phyloP scores from a whole-genome alignment of 2,888 invertebrate species.

The Chrysina gloriosa region DNA sequence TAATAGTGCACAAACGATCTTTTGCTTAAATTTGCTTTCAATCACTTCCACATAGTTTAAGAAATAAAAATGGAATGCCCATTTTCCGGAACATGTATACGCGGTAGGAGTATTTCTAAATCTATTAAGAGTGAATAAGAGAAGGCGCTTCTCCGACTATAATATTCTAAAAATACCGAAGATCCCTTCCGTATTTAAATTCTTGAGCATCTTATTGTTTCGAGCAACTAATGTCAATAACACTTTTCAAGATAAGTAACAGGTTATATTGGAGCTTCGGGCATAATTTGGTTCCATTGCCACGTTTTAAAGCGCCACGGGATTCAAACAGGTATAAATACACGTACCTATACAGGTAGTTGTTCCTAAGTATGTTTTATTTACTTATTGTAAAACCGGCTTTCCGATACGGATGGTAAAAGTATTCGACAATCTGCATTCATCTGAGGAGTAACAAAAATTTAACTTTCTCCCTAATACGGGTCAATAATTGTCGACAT shows the following conservation, averaged over 20 bases:
- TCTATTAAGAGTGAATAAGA: background rate
- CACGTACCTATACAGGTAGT: slow-evolving; percentile 47
- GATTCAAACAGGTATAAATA: slow-evolving; percentile 39
- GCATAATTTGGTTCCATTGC: background rate
- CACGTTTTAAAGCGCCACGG: slow-evolving; percentile 1
- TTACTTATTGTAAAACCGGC: slow-evolving; percentile 44
- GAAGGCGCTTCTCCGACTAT: background rate
- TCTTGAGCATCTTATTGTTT: slow-evolving; percentile 29
- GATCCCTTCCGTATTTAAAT: slow-evolving; percentile 30
- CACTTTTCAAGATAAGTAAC: slow-evolving; percentile 14
- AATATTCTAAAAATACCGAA: slow-evolving; percentile 25
- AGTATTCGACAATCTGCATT: slow-evolving; percentile 37
- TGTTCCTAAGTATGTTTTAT: slow-evolving; percentile 36
- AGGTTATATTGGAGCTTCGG: background rate
- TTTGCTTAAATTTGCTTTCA: no score
- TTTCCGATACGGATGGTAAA: slow-evolving; percentile 33
- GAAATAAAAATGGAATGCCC: no score
- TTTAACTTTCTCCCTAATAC: slow-evolving; percentile 42
- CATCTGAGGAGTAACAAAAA: slow-evolving; percentile 23
- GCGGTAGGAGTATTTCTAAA: no score
- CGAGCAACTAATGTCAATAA: slow-evolving; percentile 21
- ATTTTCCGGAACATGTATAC: background rate
- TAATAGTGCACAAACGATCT: no score
- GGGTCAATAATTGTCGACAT: slow-evolving; percentile 39
- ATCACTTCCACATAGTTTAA: no score